Evolutionary conservation across 2,888 invertebrate species (phyloP), one percentile per base, ranked within the genome.

Genomic region (Thysanoteuthis rhombus): DNA sequence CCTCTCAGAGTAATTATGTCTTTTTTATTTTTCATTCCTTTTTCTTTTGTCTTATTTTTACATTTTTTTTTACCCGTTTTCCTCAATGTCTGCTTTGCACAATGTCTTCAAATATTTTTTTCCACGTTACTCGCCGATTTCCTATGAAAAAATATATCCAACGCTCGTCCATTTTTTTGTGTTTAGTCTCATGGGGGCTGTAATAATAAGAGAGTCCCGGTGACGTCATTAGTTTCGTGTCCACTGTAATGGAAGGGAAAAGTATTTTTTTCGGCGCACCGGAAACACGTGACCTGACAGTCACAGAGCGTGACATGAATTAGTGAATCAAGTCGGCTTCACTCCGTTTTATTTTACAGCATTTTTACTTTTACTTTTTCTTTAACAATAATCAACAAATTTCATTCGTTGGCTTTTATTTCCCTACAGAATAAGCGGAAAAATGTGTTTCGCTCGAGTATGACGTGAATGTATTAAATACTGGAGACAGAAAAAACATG

Each of bases 271-370:
- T 52, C 5, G 6, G 52, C 75, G 75, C 58, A 25, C 75, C n/a
- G 75, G 75, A 75, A 75, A 75, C 75, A 75, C 75, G 75, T 75
- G 75, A 75, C 75, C 75, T 75, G 75, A n/a, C 75, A 75, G n/a
- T 36, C 75, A 75, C 12, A 16, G n/a, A 75, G 75, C 75, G 75
- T 75, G 75, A 75, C 75, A n/a, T 16, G 75, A 75, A 75, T 75
- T 75, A 75, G 10, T 75, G 75, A 75, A 75, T 75, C n/a, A 32
- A 25, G 28, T 58, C 28, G 28, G 8, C 8, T 58, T 58, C 58
- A 36, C 19, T 75, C 16, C 75, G n/a, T 75, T 75, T 75, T 4
- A n/a, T 75, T 75, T 75, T 36, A n/a, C 12, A 36, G n/a, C n/a
- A n/a, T 75, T 36, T 75, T 52, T 25, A 25, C 22, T 36, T 75